Conservation (phyloP, 1,140 invertebrate genomes). For the Arctopsyche grandis region DNA sequence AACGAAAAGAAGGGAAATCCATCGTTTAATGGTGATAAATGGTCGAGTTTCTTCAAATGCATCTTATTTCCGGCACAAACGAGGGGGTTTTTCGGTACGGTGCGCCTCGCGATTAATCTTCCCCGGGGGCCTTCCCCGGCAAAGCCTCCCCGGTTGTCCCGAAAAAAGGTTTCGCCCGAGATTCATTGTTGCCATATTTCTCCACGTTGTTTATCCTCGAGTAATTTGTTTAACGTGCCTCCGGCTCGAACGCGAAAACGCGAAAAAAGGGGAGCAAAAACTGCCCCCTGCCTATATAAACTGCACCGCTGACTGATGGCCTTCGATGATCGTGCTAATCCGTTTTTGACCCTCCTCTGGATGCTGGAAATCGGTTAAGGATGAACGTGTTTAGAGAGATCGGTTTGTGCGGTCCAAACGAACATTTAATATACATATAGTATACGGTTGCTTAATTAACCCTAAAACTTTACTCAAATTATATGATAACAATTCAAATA, state of each 20-base stretch:
- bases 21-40: slow-evolving; percentile 44
- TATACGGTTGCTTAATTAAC: no score
- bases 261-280: neutral
- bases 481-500: no score
- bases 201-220: slow-evolving; percentile 40
- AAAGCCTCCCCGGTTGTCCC: slow-evolving; percentile 20
- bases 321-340: slow-evolving; percentile 19
- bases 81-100: slow-evolving; percentile 43
- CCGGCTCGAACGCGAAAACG: neutral
- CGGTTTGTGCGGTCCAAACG: no score
- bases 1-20: slow-evolving; percentile 25
- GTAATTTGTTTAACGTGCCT: slow-evolving; percentile 41
- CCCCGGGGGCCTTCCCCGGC: neutral
- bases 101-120: slow-evolving; percentile 45
- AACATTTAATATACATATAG: no score
- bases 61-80: slow-evolving; percentile 44
- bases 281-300: neutral
- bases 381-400: no score
- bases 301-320: neutral
- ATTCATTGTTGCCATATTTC: slow-evolving; percentile 46
- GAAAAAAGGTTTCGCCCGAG: slow-evolving; percentile 43
- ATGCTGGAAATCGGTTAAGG: no score
- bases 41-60: slow-evolving; percentile 43
- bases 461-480: no score
- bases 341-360: neutral